These are phyloP conservation scores for Gasterosteus nipponicus DNA, from an alignment of 2,113 vertebrate genomes.

Conservation along the genomic window DNA sequence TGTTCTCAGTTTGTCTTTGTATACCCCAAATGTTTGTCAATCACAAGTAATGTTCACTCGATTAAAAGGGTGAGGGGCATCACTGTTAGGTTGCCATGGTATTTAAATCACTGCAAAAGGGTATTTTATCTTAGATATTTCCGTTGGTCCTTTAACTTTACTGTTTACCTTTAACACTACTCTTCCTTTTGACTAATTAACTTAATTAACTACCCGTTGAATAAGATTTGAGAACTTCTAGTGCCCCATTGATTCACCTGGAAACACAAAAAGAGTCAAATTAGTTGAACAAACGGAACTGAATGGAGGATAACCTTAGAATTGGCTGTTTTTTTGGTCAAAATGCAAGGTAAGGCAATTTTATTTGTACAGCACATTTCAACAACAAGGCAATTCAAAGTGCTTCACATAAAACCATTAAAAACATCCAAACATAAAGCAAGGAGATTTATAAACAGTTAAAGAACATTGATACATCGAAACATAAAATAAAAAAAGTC, in stretches of 20 bases:
- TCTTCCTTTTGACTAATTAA: slow-evolving; percentile 36
- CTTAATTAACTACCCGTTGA: too few species aligned
- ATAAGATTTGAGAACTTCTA: slow-evolving; percentile 14
- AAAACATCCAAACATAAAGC: too few species aligned
- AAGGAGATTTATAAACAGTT: too few species aligned
- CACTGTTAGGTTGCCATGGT: slow-evolving; percentile 8
- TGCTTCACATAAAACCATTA: too few species aligned
- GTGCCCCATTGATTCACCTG: slow-evolving; percentile 57
- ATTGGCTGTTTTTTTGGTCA: neutral
- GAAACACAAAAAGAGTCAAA: slow-evolving; percentile 51
- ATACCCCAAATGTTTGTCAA: neutral
- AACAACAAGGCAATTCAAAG: too few species aligned
- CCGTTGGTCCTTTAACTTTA: slow-evolving; percentile 6
- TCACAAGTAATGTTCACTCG: neutral
- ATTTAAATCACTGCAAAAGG: neutral
- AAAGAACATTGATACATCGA: too few species aligned
- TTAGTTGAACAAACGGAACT: slow-evolving; percentile 17
- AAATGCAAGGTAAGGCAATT: too few species aligned
- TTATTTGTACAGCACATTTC: too few species aligned
- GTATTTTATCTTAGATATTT: neutral
- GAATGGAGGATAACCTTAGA: neutral
- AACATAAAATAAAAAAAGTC: too few species aligned
- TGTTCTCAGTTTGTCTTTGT: neutral
- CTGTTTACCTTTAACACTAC: neutral
- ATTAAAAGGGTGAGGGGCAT: slow-evolving; percentile 6